phyloP scores from a whole-genome alignment of 1,140 invertebrate genomes.

The Fragariocoptes setiger region DNA sequence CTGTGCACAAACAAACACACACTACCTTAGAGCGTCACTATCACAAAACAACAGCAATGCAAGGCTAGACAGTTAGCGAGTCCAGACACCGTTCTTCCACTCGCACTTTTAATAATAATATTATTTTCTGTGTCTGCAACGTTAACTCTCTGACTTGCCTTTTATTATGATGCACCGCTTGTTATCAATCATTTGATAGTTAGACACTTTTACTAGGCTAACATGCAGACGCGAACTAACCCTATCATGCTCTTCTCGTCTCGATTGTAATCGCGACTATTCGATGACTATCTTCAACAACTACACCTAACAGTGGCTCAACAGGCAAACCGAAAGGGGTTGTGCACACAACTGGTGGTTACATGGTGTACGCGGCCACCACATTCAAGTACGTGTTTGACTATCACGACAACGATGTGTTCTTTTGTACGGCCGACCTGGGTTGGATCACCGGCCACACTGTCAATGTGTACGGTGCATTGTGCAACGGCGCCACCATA shows the following conservation, averaged over 20 bases:
- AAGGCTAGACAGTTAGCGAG: too few species aligned
- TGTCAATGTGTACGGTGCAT: slow-evolving; percentile 72
- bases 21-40: too few species aligned
- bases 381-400: slow-evolving; percentile 85
- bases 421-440: slow-evolving; percentile 96
- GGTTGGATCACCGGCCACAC: slow-evolving; percentile 95
- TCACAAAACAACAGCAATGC: too few species aligned
- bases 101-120: too few species aligned
- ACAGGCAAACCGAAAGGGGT: slow-evolving; percentile 94
- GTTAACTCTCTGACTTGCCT: too few species aligned
- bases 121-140: too few species aligned
- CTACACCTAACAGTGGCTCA: slow-evolving; percentile 33
- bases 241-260: background rate
- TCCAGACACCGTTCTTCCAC: too few species aligned
- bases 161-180: too few species aligned
- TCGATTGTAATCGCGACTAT: background rate
- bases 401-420: slow-evolving; percentile 58
- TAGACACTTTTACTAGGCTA: too few species aligned
- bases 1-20: too few species aligned
- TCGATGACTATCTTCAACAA: background rate
- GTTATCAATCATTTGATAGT: too few species aligned
- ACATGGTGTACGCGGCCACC: slow-evolving; percentile 56
- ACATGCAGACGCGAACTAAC: too few species aligned
- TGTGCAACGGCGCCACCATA: slow-evolving; percentile 58
- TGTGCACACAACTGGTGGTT: slow-evolving; percentile 67